A percentile compares a stretch with the other conserved stretches of the same genome.
These are phyloP conservation scores for Hyalella azteca DNA, from an alignment of 2,888 invertebrate species.

Conservation along the genomic window DNA sequence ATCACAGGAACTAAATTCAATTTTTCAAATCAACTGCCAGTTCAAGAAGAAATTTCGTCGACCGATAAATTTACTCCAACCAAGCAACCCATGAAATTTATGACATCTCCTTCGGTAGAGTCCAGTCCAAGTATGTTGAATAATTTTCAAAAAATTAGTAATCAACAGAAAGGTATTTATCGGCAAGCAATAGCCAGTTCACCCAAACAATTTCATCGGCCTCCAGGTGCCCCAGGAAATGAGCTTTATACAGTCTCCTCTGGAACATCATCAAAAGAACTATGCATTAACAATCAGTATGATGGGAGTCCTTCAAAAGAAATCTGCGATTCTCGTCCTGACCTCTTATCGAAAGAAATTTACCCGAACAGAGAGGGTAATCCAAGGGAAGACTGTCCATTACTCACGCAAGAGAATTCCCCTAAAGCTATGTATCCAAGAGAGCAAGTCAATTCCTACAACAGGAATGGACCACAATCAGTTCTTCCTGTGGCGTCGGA, in stretches of 20 bases:
- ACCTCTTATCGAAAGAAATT: background rate
- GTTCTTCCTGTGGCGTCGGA: slow-evolving; percentile 1
- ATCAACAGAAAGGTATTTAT: background rate
- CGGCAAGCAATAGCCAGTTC: background rate
- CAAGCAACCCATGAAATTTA: background rate
- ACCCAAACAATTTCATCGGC: background rate
- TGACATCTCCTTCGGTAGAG: background rate
- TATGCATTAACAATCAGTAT: background rate
- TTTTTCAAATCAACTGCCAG: background rate
- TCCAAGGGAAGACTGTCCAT: background rate
- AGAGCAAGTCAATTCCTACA: background rate
- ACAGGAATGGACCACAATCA: slow-evolving; percentile 5
- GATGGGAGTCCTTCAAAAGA: background rate
- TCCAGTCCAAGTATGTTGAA: background rate
- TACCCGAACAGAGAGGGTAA: background rate
- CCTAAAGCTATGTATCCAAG: background rate
- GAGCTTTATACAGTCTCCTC: background rate
- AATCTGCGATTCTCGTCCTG: background rate
- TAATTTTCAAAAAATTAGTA: background rate
- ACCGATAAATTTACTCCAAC: background rate
- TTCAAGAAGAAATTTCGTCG: background rate
- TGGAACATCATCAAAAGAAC: background rate
- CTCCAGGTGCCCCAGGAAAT: background rate
- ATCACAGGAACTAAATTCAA: background rate
- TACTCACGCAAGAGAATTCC: background rate